phyloP scores from a whole-genome alignment of 2,797 vertebrate genomes.

The Streptopelia turtur region DNA sequence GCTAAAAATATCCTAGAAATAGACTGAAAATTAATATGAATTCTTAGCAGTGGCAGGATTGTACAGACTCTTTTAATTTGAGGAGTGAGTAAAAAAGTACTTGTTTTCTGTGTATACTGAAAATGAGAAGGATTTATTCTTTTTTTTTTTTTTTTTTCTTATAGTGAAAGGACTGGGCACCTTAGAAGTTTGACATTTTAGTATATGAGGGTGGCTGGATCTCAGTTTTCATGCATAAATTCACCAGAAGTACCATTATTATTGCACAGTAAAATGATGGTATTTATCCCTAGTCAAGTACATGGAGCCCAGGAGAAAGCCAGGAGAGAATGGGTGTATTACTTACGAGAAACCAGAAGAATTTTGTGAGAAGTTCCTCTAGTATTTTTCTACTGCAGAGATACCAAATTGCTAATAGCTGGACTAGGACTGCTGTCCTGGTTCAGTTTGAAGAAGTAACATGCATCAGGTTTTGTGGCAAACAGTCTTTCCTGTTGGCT shows the following conservation, averaged over 20 bases:
- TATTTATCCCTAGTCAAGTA: background rate
- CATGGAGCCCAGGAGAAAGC: background rate
- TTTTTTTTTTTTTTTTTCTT: background rate
- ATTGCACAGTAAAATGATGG: background rate
- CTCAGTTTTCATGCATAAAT: background rate
- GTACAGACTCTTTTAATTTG: background rate
- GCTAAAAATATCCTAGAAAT: background rate
- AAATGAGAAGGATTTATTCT: background rate
- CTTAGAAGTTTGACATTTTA: background rate
- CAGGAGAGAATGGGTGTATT: background rate
- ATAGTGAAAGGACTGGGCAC: fast-evolving
- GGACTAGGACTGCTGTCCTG: background rate
- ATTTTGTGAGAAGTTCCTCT: background rate
- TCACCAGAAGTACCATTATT: background rate
- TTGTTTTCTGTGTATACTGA: background rate
- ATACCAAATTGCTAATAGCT: background rate
- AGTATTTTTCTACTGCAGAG: background rate
- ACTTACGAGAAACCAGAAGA: background rate
- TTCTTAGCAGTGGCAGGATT: background rate
- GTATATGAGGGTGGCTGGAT: background rate
- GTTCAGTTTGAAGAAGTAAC: background rate
- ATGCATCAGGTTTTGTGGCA: background rate
- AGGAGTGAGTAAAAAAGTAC: background rate
- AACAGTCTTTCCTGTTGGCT: background rate
- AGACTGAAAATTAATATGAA: background rate